Evolutionary conservation across 2,888 invertebrate genomes (phyloP), one percentile per base, ranked within the genome.

Genomic region (Volucella inflata): DNA sequence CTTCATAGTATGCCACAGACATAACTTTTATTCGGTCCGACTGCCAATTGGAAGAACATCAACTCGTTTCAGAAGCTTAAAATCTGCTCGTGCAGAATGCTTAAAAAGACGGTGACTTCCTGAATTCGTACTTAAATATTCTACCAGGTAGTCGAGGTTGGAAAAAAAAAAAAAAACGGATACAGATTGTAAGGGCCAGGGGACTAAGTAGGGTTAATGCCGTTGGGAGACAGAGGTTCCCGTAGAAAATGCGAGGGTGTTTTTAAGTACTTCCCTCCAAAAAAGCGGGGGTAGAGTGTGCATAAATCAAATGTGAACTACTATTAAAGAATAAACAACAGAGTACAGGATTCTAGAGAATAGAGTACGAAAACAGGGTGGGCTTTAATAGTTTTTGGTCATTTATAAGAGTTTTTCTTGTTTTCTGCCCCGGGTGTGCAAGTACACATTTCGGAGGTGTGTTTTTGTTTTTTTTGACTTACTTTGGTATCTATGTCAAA

Each of bases 61-160:
- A 84, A 75, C 75, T 79, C 65, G 75, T 79, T 84, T 84, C 83
- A 79, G 79, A 79, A 79, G 70, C 79, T 84, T 75, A 79, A 78
- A 75, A 79, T 75, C 74, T 38, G 64, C 79, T 84, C 70, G 75
- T 70, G 59, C 55, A 70, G 79, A 79, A 84, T 77, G 76, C 51
- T 74, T 60, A 50, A 75, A 78, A 70, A 64, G 62, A 48, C 74
- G 48, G 53, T 71, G 70, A 76, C 81, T 81, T 81, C 75, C 81
- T 81, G 79, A 48, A 57, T 74, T 78, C 64, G 48, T 70, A 81
- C 70, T 76, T 65, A 67, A 77, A 60, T 71, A 82, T 71, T 76
- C 71, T 60, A 42, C 42, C 51, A 36, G 44, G 68, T 48, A 42
- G 16, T 17, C 48, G 14, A 11, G 8, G n/a, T 36, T 30, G 12